phyloP scores from a whole-genome alignment of 1,140 invertebrate genomes.

The Papilio polytes region DNA sequence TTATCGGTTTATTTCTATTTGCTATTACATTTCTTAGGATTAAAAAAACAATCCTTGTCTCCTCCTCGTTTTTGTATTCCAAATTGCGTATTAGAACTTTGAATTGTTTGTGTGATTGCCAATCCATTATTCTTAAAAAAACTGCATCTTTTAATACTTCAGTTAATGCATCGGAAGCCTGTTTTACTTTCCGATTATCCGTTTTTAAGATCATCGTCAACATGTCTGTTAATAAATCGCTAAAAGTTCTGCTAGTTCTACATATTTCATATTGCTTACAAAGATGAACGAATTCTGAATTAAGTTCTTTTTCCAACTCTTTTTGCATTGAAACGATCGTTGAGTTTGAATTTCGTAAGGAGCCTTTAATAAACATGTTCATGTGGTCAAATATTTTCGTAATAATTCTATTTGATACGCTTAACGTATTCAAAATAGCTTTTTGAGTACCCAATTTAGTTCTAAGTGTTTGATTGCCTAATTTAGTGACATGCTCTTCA shows the following conservation, averaged over 20 bases:
- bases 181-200: slow-evolving; percentile 50
- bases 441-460: slow-evolving; percentile 53
- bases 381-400: slow-evolving; percentile 46
- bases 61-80: slow-evolving; percentile 35
- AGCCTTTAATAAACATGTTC: slow-evolving; percentile 42
- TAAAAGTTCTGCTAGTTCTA: slow-evolving; percentile 46
- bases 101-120: slow-evolving; percentile 40
- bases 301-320: slow-evolving; percentile 47
- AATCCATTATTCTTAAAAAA: slow-evolving; percentile 40
- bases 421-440: slow-evolving; percentile 56
- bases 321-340: slow-evolving; percentile 44
- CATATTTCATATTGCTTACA: slow-evolving; percentile 55
- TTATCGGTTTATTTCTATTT: slow-evolving; percentile 50
- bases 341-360: slow-evolving; percentile 22
- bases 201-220: slow-evolving; percentile 44
- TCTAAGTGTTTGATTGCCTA: slow-evolving; percentile 51
- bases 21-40: slow-evolving; percentile 49
- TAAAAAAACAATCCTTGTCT: slow-evolving; percentile 43
- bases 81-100: slow-evolving; percentile 34
- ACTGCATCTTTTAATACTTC: slow-evolving; percentile 49
- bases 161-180: slow-evolving; percentile 49
- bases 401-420: slow-evolving; percentile 50
- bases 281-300: slow-evolving; percentile 50
- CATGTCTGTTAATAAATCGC: slow-evolving; percentile 48
- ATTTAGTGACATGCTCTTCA: slow-evolving; percentile 47